phyloP scores from a whole-genome alignment of 2,113 vertebrate genomes.

The Ictalurus furcatus region DNA sequence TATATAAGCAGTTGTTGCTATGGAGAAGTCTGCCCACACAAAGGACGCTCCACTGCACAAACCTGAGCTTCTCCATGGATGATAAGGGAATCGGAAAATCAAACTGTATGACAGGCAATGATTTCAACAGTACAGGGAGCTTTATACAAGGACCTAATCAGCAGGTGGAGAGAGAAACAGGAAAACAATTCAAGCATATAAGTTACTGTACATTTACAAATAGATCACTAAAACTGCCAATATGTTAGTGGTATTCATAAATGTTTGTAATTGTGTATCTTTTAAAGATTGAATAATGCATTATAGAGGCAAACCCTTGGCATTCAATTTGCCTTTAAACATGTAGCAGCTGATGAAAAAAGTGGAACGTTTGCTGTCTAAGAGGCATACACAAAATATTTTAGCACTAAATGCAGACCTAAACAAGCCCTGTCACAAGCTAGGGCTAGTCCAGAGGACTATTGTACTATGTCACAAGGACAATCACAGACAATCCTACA shows the following conservation, averaged over 20 bases:
- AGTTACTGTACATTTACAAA: background rate
- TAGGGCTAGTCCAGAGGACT: background rate
- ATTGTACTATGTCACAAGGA: background rate
- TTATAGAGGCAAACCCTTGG: background rate
- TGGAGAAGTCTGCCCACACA: constrained; percentile 10
- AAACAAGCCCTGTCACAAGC: background rate
- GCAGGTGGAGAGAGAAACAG: background rate
- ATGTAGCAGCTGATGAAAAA: background rate
- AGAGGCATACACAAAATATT: background rate
- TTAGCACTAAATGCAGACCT: background rate
- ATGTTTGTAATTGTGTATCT: background rate
- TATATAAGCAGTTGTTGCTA: background rate
- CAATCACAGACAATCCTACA: background rate
- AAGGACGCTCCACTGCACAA: background rate
- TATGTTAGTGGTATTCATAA: background rate
- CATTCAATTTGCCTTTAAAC: too few species aligned
- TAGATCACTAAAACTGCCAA: background rate
- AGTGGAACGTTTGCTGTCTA: background rate
- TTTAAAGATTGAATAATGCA: background rate
- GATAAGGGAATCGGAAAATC: background rate
- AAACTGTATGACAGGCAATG: background rate
- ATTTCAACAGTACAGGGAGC: background rate
- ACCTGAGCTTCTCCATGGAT: background rate
- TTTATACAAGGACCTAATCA: background rate
- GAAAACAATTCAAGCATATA: background rate